Evolutionary conservation across 2,797 vertebrate species (phyloP), one percentile per base, ranked within the genome.

Genomic region (Gouania willdenowi): DNA sequence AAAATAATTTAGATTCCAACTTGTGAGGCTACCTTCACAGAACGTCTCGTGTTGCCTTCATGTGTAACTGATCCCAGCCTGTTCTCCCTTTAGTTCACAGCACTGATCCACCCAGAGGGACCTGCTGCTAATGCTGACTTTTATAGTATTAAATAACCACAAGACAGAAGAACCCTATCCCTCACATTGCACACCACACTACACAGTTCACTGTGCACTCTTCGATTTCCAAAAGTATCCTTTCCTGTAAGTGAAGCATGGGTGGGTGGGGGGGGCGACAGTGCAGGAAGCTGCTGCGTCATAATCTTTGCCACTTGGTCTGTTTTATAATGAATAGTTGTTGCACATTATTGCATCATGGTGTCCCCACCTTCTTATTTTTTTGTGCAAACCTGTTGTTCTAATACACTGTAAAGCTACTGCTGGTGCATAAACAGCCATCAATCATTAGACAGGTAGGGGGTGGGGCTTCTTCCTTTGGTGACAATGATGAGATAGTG

Each of bases 401-500:
- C n/a, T n/a, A n/a, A n/a, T n/a, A n/a, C n/a, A n/a, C n/a, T n/a
- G n/a, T n/a, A n/a, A n/a, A n/a, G n/a, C 30, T 31, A 26, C n/a
- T 34, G 8, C 9, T 6, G 26, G 3, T 35, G 7, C 12, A 23
- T 40, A n/a, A n/a, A n/a, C n/a, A n/a, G n/a, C n/a, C n/a, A n/a
- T n/a, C n/a, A n/a, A n/a, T n/a, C n/a, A n/a, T n/a, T n/a, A n/a
- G n/a, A n/a, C n/a, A n/a, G n/a, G n/a, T n/a, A n/a, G n/a, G n/a
- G n/a, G n/a, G n/a, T n/a, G n/a, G n/a, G n/a, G n/a, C n/a, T n/a
- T n/a, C n/a, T n/a, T n/a, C n/a, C n/a, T 27, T 35, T 51, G 29
- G 56, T 34, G 55, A 63, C 59, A 39, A 48, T 47, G 67, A 76
- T 67, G 67, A 81, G 69, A 55, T 57, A 60, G 64, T n/a, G n/a